Percentiles rank a stretch among this genome's conserved stretches.
Conservation (phyloP, 1,140 invertebrate species). For the Augochlora pura region DNA sequence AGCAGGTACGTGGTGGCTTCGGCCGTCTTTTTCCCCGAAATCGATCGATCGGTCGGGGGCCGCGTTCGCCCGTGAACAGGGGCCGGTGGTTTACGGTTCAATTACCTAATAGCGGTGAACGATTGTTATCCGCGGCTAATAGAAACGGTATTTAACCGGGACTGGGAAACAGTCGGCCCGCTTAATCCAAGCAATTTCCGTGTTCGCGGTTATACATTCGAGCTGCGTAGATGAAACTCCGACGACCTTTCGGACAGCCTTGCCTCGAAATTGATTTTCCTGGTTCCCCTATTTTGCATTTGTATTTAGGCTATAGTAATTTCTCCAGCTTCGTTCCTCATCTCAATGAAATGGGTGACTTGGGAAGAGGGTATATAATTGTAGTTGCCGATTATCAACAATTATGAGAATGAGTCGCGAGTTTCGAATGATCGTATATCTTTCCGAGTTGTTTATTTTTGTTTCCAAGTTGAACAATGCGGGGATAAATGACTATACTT, state of each 20-base stretch:
- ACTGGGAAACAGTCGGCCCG: neutral
- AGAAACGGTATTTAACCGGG: neutral
- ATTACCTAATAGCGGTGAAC: conserved; percentile 49
- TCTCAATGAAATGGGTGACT: too few relatives aligned
- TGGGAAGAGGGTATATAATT: too few relatives aligned
- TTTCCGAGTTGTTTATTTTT: too few relatives aligned
- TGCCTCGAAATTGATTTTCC: neutral
- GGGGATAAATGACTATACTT: too few relatives aligned
- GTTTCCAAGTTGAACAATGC: too few relatives aligned
- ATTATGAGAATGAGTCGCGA: too few relatives aligned
- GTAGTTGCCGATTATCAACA: too few relatives aligned
- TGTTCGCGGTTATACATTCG: neutral
- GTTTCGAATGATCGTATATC: too few relatives aligned
- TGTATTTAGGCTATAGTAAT: too few relatives aligned
- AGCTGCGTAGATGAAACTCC: neutral
- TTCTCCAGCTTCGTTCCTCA: too few relatives aligned
- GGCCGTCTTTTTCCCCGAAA: neutral
- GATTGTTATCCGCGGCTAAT: conserved; percentile 35
- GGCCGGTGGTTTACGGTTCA: conserved; percentile 42
- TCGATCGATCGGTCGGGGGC: neutral
- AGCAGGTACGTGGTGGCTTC: conserved; percentile 73
- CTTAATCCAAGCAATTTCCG: conserved; percentile 6
- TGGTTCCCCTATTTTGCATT: too few relatives aligned
- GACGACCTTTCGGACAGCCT: neutral
- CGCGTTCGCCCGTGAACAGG: conserved; percentile 12